Base-by-base conservation (phyloP, 2,113 vertebrate genomes). In the Anhinga anhinga region DNA sequence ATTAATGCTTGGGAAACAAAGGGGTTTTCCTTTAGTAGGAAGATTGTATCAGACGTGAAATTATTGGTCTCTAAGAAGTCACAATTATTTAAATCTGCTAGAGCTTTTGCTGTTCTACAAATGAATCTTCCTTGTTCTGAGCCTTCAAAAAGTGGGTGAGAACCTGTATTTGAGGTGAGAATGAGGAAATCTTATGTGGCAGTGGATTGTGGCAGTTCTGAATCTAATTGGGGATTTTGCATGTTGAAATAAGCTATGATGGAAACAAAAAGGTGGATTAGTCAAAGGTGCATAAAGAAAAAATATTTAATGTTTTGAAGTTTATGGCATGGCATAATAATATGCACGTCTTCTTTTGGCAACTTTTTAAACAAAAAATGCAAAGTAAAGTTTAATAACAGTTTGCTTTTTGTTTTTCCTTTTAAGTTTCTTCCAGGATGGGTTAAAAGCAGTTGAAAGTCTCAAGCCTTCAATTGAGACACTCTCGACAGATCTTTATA, bases 381-480 rank as follows among this genome's bases (percentile, higher is more conserved):
- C 45, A 22, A 72, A 93, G 44, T 36, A 6, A 78, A 52, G 7
- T 74, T 93, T 90, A 62, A 32, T 63, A 86, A 30, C 45, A 44
- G 3, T 70, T 74, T 87, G 47, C 18, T 86, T 82, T 82, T n/a
- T 94, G 45, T 55, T 63, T 92, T 76, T 90, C 21, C 73, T 87
- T 88, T 79, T 3, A 95, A 99, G 99, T 98, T 99, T 99, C 97
- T 99, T 99, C 97, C 99, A 99, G 97, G 99, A 99, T 47, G 99
- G 99, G 7, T 97, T 99, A 93, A 99, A 99, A 98, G 99, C 99
- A 7, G 99, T 99, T 77, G 99, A 99, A 98, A 99, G 98, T 97
- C 98, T 99, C 66, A 99, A 99, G 66, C 99, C 99, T 80, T 99
- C 99, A 66, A 99, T 99, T 47, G 99, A 99, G 94, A 99, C 98